These are phyloP conservation scores for Elachura formosa DNA, from an alignment of 2,113 vertebrate species.

Conservation along the genomic window DNA sequence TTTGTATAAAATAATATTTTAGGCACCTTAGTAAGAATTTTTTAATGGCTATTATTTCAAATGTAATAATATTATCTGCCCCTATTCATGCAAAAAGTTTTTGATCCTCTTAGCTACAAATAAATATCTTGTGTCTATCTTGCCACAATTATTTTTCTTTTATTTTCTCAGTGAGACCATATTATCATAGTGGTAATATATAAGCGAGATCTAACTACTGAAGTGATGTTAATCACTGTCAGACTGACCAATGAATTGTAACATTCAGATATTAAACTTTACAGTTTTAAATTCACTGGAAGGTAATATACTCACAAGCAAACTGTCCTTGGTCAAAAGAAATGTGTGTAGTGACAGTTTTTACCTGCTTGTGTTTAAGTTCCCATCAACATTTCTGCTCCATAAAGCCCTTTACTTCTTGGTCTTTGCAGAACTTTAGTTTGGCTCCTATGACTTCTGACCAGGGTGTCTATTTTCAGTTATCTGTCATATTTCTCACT, in stretches of 20 bases:
- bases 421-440: not conserved
- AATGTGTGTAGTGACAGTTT: not conserved
- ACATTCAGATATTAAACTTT: not conserved
- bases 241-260: not conserved
- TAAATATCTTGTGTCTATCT: not conserved
- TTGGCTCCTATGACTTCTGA: not conserved
- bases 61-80: not conserved
- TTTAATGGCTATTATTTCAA: not conserved
- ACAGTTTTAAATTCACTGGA: not conserved
- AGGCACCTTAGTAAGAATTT: not conserved
- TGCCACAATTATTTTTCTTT: not conserved
- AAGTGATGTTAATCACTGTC: not conserved
- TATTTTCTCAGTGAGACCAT: not conserved
- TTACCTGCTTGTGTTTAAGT: not conserved
- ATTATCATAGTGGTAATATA: not conserved
- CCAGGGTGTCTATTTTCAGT: not conserved
- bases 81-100: not conserved
- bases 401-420: not conserved
- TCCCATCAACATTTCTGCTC: not conserved
- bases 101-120: not conserved
- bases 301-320: not conserved
- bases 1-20: not conserved
- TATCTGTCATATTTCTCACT: not conserved
- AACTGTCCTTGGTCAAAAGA: not conserved
- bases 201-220: not conserved